A percentile compares a stretch with the other conserved stretches of the same genome.
Evolutionary conservation across 2,113 vertebrate species (phyloP).

Genomic region (Hemicordylus capensis): DNA sequence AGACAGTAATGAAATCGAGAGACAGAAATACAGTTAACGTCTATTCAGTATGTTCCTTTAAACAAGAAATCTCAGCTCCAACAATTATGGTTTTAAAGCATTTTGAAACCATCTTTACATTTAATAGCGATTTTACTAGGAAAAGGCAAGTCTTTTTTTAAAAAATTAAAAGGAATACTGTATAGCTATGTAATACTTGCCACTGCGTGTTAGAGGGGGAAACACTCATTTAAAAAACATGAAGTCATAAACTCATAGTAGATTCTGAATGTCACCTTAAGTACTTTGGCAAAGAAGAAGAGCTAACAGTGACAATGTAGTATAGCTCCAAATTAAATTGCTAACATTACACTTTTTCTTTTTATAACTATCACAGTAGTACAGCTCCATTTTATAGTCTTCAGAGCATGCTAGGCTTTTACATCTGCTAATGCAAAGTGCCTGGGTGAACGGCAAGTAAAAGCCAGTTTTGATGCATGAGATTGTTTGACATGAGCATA

Average conservation of each 20-base stretch:
- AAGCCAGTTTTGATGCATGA: not conserved
- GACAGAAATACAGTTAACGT: slow-evolving; percentile 1
- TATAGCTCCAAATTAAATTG: slow-evolving; percentile 28
- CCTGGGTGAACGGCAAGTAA: not conserved
- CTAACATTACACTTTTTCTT: not conserved
- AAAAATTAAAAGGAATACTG: slow-evolving; percentile 24
- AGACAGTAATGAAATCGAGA: slow-evolving; percentile 30
- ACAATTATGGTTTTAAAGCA: not conserved
- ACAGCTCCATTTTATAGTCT: not conserved
- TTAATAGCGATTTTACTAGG: not conserved
- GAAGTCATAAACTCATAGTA: not conserved
- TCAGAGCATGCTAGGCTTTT: not conserved
- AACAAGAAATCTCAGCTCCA: not conserved
- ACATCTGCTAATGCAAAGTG: not conserved
- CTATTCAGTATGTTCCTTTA: not conserved
- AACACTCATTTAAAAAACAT: not conserved
- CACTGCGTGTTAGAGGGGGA: not conserved
- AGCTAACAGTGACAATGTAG: not conserved
- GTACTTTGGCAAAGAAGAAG: not conserved
- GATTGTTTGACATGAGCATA: not conserved
- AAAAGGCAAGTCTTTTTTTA: not conserved
- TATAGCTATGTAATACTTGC: not conserved
- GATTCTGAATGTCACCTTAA: not conserved
- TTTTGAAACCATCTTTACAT: not conserved
- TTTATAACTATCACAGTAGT: too few relatives aligned